Percentiles rank a stretch among this genome's conserved stretches.
These are phyloP conservation scores for Chrysopa pallens DNA, from an alignment of 1,140 invertebrate species.

Conservation along the genomic window DNA sequence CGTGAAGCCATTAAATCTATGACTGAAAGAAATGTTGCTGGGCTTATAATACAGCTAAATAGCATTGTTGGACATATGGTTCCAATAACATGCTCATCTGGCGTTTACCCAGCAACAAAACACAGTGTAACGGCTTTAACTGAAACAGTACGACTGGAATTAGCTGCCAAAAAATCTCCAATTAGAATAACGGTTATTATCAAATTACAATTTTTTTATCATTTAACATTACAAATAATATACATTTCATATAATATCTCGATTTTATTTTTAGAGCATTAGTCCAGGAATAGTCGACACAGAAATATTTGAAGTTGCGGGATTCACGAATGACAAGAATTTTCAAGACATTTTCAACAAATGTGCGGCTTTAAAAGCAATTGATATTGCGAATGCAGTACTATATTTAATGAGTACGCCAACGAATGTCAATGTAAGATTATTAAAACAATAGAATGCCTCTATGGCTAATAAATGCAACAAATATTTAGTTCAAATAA, in stretches of 20 bases:
- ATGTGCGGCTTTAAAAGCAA: not conserved
- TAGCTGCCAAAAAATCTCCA: constrained; percentile 29
- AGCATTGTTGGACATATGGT: constrained; percentile 32
- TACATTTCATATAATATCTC: not conserved
- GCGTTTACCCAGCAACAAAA: constrained; percentile 46
- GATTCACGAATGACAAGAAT: not conserved
- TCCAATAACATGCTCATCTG: constrained; percentile 15
- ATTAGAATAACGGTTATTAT: constrained; percentile 46
- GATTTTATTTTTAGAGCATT: constrained; percentile 17
- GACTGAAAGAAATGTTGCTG: constrained; percentile 36
- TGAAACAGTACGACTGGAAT: constrained; percentile 41
- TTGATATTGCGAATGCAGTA: constrained; percentile 23
- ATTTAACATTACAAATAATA: too few species aligned
- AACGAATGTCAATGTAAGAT: constrained; percentile 21
- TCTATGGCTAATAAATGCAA: too few species aligned
- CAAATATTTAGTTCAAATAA: too few species aligned
- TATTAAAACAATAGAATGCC: too few species aligned
- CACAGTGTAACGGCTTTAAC: constrained; percentile 46
- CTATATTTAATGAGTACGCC: constrained; percentile 23
- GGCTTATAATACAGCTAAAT: constrained; percentile 55
- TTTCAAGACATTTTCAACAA: constrained; percentile 5
- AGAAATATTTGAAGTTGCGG: constrained; percentile 13
- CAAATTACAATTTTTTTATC: not conserved
- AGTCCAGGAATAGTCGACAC: constrained; percentile 17
- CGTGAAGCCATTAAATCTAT: constrained; percentile 46